Conservation (phyloP, 2,888 invertebrate species). For the Agriotes lineatus region DNA sequence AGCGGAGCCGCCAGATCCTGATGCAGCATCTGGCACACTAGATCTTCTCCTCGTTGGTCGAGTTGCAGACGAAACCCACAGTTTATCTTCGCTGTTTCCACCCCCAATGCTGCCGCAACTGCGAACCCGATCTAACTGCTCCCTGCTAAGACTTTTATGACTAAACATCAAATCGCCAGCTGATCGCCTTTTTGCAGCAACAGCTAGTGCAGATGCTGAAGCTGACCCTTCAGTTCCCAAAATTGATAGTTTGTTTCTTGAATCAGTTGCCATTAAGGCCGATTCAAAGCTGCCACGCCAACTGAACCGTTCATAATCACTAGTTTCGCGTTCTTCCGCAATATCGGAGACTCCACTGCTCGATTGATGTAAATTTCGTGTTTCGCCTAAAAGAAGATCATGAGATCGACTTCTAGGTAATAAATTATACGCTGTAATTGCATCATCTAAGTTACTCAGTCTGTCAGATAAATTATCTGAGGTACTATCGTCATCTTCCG, state of each 20-base stretch:
- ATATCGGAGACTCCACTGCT: slow-evolving; percentile 69
- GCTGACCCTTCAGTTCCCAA: slow-evolving; percentile 75
- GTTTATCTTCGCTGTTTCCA: slow-evolving; percentile 69
- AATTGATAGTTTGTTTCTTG: slow-evolving; percentile 80
- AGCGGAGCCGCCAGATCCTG: slow-evolving; percentile 66
- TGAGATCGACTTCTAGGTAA: slow-evolving; percentile 86
- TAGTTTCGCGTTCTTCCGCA: slow-evolving; percentile 78
- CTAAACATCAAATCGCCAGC: slow-evolving; percentile 87
- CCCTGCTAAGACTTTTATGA: slow-evolving; percentile 82
- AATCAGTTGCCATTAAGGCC: slow-evolving; percentile 89
- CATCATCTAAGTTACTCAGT: slow-evolving; percentile 63
- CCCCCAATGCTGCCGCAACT: slow-evolving; percentile 90
- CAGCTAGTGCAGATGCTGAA: slow-evolving; percentile 74
- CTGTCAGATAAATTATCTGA: slow-evolving; percentile 68
- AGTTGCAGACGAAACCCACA: slow-evolving; percentile 62
- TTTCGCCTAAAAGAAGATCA: slow-evolving; percentile 79
- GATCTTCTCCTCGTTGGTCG: slow-evolving; percentile 65
- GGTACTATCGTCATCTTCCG: slow-evolving; percentile 80
- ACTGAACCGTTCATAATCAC: slow-evolving; percentile 90
- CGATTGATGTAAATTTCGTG: slow-evolving; percentile 66
- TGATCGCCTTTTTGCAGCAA: slow-evolving; percentile 83
- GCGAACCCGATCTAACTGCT: slow-evolving; percentile 78
- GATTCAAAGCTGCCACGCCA: slow-evolving; percentile 95
- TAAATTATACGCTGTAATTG: slow-evolving; percentile 68
- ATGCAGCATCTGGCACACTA: slow-evolving; percentile 72